These are phyloP conservation scores for Meloidogyne hapla DNA, from an alignment of 1,140 invertebrate species.

Conservation along the genomic window DNA sequence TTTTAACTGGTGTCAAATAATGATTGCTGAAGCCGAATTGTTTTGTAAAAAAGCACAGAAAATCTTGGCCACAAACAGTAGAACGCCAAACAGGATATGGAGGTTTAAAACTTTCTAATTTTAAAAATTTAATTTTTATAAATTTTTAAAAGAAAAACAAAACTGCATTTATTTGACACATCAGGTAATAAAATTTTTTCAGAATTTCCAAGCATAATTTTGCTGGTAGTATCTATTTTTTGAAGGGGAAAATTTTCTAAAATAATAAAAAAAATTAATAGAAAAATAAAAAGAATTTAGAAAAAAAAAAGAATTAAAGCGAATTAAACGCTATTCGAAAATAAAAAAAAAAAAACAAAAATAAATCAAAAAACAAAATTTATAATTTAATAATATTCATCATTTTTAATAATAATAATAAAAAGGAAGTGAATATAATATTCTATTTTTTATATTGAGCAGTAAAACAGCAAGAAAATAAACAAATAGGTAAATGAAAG, in stretches of 20 bases:
- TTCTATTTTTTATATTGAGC: too few relatives aligned
- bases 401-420: too few relatives aligned
- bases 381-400: too few relatives aligned
- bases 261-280: not conserved
- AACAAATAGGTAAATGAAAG: not conserved
- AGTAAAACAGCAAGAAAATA: not conserved
- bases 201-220: not conserved
- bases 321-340: not conserved
- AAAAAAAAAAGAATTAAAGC: not conserved
- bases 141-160: not conserved
- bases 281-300: not conserved
- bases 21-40: conserved; percentile 23
- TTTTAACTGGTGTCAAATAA: not conserved
- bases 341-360: not conserved
- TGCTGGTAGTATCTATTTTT: not conserved
- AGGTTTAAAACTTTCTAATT: not conserved
- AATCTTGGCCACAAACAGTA: not conserved
- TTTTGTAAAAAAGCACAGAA: conserved; percentile 26
- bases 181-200: not conserved
- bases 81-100: not conserved
- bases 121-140: not conserved
- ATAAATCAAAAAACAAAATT: not conserved
- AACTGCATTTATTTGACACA: conserved; percentile 8
- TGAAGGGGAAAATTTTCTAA: conserved; percentile 1
- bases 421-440: too few relatives aligned